phyloP scores from a whole-genome alignment of 2,888 invertebrate genomes.

The Tachina lurida region DNA sequence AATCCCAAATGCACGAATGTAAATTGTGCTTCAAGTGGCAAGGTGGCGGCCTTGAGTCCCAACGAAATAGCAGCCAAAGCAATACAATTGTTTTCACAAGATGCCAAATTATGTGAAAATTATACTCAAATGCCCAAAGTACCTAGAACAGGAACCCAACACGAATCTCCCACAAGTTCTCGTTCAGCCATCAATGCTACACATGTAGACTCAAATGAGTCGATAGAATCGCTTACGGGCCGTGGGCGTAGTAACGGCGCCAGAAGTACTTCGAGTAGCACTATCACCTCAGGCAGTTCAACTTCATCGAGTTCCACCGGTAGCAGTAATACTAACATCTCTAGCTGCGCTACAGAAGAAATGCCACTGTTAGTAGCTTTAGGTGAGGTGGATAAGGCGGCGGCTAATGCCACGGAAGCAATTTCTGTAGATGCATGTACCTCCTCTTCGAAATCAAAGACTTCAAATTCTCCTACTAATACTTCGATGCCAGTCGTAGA shows the following conservation, averaged over 20 bases:
- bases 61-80: slow-evolving; percentile 96
- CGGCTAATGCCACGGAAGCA: not conserved
- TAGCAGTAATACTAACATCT: slow-evolving; percentile 69
- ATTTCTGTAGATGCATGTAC: slow-evolving; percentile 10
- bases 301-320: slow-evolving; percentile 71
- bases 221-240: slow-evolving; percentile 76
- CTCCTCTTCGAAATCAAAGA: slow-evolving; percentile 47
- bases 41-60: slow-evolving; percentile 89
- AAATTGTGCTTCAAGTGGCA: slow-evolving; percentile 94
- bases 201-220: slow-evolving; percentile 73
- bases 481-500: slow-evolving; percentile 76
- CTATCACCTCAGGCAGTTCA: slow-evolving; percentile 77
- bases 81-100: slow-evolving; percentile 92
- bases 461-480: slow-evolving; percentile 73
- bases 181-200: slow-evolving; percentile 57
- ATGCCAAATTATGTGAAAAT: slow-evolving; percentile 91
- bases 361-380: slow-evolving; percentile 59
- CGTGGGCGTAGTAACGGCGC: slow-evolving; percentile 76
- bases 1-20: slow-evolving; percentile 93
- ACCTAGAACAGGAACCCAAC: slow-evolving; percentile 72
- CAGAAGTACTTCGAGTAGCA: slow-evolving; percentile 77
- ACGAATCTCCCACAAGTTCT: slow-evolving; percentile 74
- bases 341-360: slow-evolving; percentile 67
- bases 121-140: slow-evolving; percentile 80
- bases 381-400: slow-evolving; percentile 25